Evolutionary conservation across 2,888 invertebrate species (phyloP).

Genomic region (Drosophila borealis): DNA sequence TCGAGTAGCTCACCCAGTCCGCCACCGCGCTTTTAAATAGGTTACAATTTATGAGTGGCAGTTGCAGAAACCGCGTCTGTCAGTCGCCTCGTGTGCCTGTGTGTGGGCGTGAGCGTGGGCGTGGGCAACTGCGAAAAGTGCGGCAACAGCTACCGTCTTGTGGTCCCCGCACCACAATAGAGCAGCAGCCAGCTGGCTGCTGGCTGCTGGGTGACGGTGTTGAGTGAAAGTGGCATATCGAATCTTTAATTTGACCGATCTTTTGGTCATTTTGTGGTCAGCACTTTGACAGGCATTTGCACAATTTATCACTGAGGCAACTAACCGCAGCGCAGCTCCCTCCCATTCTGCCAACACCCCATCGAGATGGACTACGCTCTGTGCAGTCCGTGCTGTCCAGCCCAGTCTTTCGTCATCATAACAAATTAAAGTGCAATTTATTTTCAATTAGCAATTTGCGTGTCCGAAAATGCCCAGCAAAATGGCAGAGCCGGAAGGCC

Average conservation of each 20-base stretch:
- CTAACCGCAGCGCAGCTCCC: slow-evolving; percentile 18
- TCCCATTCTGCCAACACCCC: background rate
- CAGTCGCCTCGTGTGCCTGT: slow-evolving; percentile 39
- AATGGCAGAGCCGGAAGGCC: slow-evolving; percentile 44
- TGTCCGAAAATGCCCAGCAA: slow-evolving; percentile 55
- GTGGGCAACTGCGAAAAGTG: slow-evolving; percentile 33
- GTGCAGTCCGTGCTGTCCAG: slow-evolving; percentile 7
- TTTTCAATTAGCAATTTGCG: slow-evolving; percentile 81
- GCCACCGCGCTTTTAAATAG: slow-evolving; percentile 58
- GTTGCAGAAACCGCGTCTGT: slow-evolving; percentile 41
- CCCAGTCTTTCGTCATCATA: slow-evolving; percentile 47
- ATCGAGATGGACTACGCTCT: background rate
- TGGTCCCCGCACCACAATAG: background rate
- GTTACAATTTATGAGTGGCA: slow-evolving; percentile 78
- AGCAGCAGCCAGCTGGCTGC: background rate
- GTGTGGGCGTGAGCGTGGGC: slow-evolving; percentile 15
- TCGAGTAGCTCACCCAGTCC: slow-evolving; percentile 1
- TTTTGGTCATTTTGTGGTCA: slow-evolving; percentile 66
- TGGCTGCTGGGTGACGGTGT: slow-evolving; percentile 40
- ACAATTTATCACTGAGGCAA: slow-evolving; percentile 73
- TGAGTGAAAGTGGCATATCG: slow-evolving; percentile 76
- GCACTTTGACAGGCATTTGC: slow-evolving; percentile 73
- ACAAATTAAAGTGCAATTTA: slow-evolving; percentile 81
- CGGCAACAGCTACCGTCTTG: slow-evolving; percentile 28
- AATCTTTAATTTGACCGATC: slow-evolving; percentile 76